phyloP scores from a whole-genome alignment of 2,797 vertebrate genomes.

The Tamandua tetradactyla region DNA sequence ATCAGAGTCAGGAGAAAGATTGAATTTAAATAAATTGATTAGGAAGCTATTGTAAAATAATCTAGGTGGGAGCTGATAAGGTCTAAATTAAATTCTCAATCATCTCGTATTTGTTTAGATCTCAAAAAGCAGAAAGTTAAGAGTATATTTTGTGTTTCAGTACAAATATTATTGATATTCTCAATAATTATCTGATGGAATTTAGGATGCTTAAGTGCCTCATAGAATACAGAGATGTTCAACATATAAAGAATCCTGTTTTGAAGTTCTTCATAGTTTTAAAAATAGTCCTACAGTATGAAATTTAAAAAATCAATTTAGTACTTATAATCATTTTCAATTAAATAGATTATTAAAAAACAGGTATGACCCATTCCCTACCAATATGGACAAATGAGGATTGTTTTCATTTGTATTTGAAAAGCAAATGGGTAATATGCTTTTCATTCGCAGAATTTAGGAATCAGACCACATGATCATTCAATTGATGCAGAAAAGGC shows the following conservation, averaged over 20 bases:
- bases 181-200: not conserved
- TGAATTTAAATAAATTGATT: not conserved
- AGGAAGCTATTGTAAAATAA: not conserved
- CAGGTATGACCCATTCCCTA: rapidly evolving
- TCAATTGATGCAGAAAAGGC: too few relatives aligned
- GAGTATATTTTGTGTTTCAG: not conserved
- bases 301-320: not conserved
- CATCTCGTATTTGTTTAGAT: not conserved
- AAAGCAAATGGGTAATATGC: not conserved
- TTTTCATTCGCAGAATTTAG: too few relatives aligned
- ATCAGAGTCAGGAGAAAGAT: not conserved
- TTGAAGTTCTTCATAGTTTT: not conserved
- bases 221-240: not conserved
- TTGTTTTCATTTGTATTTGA: not conserved
- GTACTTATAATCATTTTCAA: not conserved
- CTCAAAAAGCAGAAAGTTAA: not conserved
- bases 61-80: not conserved
- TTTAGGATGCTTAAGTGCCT: not conserved
- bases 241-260: not conserved
- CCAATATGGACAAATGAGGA: not conserved
- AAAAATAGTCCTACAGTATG: not conserved
- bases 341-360: not conserved
- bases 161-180: not conserved
- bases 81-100: not conserved
- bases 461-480: too few relatives aligned